A percentile compares a stretch with the other conserved stretches of the same genome.
phyloP scores from a whole-genome alignment of 2,113 vertebrate genomes.

The Larimichthys crocea region DNA sequence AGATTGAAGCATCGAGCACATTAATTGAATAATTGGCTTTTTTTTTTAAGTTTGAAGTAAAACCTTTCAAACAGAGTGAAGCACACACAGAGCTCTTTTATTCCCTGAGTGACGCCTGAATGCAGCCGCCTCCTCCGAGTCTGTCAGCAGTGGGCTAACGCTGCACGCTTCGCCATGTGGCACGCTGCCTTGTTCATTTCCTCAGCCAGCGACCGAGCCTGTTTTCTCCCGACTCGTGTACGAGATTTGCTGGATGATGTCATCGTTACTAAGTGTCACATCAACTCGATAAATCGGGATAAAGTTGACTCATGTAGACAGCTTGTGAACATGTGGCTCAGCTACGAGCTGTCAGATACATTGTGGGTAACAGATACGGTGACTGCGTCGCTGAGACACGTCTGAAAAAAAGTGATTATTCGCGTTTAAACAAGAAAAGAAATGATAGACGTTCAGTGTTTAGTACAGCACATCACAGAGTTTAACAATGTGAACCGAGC shows the following conservation, averaged over 20 bases:
- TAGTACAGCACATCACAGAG: background rate
- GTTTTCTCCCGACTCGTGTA: slow-evolving; percentile 34
- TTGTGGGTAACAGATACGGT: slow-evolving; percentile 10
- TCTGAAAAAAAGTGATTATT: slow-evolving; percentile 12
- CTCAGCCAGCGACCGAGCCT: slow-evolving; percentile 48
- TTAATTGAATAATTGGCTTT: slow-evolving; percentile 37
- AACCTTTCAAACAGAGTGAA: slow-evolving; percentile 11
- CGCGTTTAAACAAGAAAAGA: background rate
- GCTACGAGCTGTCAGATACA: slow-evolving; percentile 15
- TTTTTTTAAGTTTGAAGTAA: slow-evolving; percentile 28
- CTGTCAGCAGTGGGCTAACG: slow-evolving; percentile 46
- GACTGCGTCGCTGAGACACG: background rate
- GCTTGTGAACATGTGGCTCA: slow-evolving; percentile 22
- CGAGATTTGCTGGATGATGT: slow-evolving; percentile 50
- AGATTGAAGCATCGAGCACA: background rate
- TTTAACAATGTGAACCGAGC: background rate
- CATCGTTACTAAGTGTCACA: slow-evolving; percentile 38
- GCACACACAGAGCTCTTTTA: slow-evolving; percentile 11
- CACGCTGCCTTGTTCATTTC: slow-evolving; percentile 45
- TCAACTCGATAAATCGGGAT: slow-evolving; percentile 21
- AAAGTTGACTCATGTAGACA: slow-evolving; percentile 31
- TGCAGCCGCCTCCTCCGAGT: slow-evolving; percentile 43
- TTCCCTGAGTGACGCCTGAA: slow-evolving; percentile 56
- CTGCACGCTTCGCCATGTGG: slow-evolving; percentile 35
- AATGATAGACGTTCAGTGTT: background rate